A percentile compares a stretch with the other conserved stretches of the same genome.
These are phyloP conservation scores for Sorex araneus DNA, from an alignment of 2,113 vertebrate species.

Conservation along the genomic window DNA sequence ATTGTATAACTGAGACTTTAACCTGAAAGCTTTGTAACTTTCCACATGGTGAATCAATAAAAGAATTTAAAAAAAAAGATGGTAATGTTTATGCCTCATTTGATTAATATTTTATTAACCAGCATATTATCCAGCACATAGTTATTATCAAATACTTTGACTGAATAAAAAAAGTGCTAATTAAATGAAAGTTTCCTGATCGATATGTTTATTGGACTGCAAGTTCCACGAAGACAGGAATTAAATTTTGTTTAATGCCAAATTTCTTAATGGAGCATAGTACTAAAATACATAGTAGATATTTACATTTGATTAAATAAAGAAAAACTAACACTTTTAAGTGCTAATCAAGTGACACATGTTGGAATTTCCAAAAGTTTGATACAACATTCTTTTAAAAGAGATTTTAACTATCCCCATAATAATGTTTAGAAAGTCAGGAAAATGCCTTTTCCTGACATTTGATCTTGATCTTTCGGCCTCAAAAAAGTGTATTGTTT, in stretches of 20 bases:
- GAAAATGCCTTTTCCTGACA: not conserved
- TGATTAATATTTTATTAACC: not conserved
- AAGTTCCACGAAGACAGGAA: not conserved
- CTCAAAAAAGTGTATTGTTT: not conserved
- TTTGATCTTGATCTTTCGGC: conserved; percentile 20
- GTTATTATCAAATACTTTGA: conserved; percentile 12
- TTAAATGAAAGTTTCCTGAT: not conserved
- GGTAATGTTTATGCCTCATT: not conserved
- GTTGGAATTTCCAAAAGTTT: conserved; percentile 36
- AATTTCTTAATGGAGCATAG: not conserved
- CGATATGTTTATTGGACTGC: not conserved
- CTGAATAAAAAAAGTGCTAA: conserved; percentile 11
- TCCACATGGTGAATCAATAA: no score
- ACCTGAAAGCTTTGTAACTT: no score
- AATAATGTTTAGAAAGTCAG: not conserved
- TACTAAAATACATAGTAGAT: not conserved
- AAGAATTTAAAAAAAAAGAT: no score
- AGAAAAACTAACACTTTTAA: conserved; percentile 47
- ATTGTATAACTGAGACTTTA: no score
- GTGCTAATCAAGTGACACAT: conserved; percentile 31
- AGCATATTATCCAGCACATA: not conserved
- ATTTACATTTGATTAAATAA: not conserved
- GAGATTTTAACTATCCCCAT: conserved; percentile 45
- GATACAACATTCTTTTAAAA: conserved; percentile 6
- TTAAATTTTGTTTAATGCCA: not conserved